These are phyloP conservation scores for Leucopsar rothschildi DNA, from an alignment of 2,113 vertebrate species.

Conservation along the genomic window DNA sequence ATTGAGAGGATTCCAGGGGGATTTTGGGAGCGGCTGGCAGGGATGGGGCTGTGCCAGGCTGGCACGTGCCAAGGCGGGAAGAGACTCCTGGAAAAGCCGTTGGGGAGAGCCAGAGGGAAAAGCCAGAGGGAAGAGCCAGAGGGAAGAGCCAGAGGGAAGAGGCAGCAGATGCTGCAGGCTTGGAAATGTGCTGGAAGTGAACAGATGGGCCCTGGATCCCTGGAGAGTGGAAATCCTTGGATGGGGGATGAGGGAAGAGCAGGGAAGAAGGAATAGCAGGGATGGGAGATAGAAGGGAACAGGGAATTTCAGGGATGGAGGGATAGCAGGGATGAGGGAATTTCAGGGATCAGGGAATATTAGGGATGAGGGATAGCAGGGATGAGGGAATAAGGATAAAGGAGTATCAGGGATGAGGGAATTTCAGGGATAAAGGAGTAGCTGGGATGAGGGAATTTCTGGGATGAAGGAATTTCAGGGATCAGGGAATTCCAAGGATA, in stretches of 20 bases:
- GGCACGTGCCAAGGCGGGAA: background rate
- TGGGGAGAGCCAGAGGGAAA: background rate
- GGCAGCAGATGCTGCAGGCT: background rate
- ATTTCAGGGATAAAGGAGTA: too few species aligned
- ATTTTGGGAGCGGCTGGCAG: background rate
- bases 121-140: too few species aligned
- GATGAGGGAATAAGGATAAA: background rate
- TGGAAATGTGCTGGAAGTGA: background rate
- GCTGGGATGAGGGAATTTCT: too few species aligned
- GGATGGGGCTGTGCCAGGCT: background rate
- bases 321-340: background rate
- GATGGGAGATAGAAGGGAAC: too few species aligned
- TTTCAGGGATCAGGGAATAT: background rate
- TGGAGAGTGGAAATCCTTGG: background rate
- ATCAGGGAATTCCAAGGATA: too few species aligned
- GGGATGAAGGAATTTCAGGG: too few species aligned
- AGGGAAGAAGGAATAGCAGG: background rate
- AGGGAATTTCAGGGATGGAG: background rate
- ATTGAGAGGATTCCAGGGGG: background rate
- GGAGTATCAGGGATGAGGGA: too few species aligned
- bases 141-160: background rate
- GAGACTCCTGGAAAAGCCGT: background rate
- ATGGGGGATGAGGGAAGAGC: background rate
- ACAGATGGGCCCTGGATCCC: background rate
- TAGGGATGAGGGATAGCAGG: too few species aligned